These are phyloP conservation scores for Mus caroli DNA, from an alignment of 2,797 vertebrate species.

Conservation along the genomic window DNA sequence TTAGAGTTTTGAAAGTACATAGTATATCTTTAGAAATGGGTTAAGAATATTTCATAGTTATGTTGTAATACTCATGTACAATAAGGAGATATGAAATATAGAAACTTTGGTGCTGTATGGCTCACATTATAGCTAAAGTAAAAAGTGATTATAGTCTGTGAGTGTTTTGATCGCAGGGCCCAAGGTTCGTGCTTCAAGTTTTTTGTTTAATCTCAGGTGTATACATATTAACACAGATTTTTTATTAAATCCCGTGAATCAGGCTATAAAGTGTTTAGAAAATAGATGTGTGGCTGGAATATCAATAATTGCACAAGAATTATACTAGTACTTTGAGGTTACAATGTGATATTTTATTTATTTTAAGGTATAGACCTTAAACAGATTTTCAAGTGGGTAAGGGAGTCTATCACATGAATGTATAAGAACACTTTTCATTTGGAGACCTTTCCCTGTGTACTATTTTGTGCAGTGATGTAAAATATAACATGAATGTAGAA, in stretches of 20 bases:
- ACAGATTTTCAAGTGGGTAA: slow-evolving; percentile 56
- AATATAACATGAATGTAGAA: slow-evolving; percentile 75
- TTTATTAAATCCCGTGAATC: slow-evolving; percentile 15
- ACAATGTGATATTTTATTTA: slow-evolving; percentile 37
- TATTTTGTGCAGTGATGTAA: slow-evolving; percentile 29
- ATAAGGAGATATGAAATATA: slow-evolving; percentile 24
- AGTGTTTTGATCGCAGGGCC: neutral
- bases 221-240: slow-evolving; percentile 37
- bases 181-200: neutral
- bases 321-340: neutral
- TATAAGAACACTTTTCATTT: neutral
- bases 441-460: slow-evolving; percentile 22
- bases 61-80: neutral
- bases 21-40: neutral
- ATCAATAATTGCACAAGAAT: neutral
- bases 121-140: neutral
- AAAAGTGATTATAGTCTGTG: neutral
- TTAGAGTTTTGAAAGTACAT: neutral
- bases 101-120: neutral
- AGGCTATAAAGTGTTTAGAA: neutral
- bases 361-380: neutral
- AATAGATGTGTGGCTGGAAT: slow-evolving; percentile 25
- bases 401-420: neutral
- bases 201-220: neutral
- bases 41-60: neutral